Evolutionary conservation across 2,113 vertebrate species (phyloP).

Genomic region (Macaca fascicularis): DNA sequence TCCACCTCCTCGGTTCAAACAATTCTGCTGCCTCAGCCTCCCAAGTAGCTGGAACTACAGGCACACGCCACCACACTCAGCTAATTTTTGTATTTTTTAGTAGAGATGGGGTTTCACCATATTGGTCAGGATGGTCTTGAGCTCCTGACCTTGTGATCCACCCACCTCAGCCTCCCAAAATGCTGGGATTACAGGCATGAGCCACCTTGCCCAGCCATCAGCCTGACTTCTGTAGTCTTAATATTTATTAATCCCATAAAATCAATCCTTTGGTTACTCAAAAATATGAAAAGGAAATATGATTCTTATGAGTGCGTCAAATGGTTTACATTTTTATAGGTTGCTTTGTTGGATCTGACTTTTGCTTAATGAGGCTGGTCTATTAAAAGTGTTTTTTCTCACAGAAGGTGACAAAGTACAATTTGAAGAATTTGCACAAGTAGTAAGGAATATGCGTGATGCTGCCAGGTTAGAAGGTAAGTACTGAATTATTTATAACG

Average conservation of each 20-base stretch:
- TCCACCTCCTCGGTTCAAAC: no score
- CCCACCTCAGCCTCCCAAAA: no score
- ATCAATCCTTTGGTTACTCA: not conserved
- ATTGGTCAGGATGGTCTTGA: no score
- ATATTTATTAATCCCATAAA: not conserved
- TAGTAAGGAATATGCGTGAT: conserved; percentile 20
- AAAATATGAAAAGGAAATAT: not conserved
- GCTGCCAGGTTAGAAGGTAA: conserved; percentile 40
- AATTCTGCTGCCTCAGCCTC: no score
- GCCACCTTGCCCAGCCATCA: not conserved
- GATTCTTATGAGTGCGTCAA: not conserved
- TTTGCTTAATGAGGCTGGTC: not conserved
- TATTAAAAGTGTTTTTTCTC: conserved; percentile 33
- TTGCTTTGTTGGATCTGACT: not conserved
- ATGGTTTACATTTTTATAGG: not conserved
- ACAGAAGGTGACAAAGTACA: conserved; percentile 39
- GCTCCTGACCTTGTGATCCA: no score
- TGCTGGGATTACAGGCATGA: no score
- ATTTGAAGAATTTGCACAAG: conserved; percentile 53
- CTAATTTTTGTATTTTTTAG: no score
- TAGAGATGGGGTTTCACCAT: no score
- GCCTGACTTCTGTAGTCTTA: not conserved
- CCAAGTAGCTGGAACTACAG: no score
- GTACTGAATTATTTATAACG: not conserved
- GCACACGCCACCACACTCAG: no score